Percentiles rank a stretch among this genome's conserved stretches.
Evolutionary conservation across 2,797 vertebrate species (phyloP).

Genomic region (Carapus acus): DNA sequence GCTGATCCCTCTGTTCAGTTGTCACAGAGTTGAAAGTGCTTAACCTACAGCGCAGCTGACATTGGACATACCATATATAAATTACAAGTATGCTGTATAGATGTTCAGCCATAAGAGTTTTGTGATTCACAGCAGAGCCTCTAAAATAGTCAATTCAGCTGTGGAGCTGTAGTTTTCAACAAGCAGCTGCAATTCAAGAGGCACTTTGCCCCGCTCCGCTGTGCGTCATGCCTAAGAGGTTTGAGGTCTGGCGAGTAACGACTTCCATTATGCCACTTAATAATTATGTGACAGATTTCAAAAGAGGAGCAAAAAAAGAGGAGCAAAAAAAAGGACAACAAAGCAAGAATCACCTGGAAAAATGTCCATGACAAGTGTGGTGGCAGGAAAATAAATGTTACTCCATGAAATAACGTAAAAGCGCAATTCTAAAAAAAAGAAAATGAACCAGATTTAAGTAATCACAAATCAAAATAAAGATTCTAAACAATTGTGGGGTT

Average conservation of each 20-base stretch:
- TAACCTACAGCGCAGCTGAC: constrained; percentile 26
- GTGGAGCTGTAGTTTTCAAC: constrained; percentile 46
- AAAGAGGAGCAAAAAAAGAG: no score
- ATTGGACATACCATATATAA: constrained; percentile 44
- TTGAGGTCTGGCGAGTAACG: constrained; percentile 38
- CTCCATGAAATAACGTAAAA: no score
- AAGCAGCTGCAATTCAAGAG: constrained; percentile 62
- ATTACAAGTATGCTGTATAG: not conserved
- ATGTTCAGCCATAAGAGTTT: constrained; percentile 27
- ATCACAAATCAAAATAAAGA: not conserved
- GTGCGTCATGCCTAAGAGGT: constrained; percentile 31
- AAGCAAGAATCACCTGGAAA: constrained; percentile 7
- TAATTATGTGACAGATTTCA: constrained; percentile 30
- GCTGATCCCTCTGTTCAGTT: no score
- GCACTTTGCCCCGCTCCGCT: constrained; percentile 48
- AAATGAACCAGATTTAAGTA: not conserved
- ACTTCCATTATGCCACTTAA: constrained; percentile 47
- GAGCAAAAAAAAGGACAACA: no score
- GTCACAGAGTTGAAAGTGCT: constrained; percentile 38
- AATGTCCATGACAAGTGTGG: not conserved
- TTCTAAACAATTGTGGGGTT: not conserved
- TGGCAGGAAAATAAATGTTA: not conserved
- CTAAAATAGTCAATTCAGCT: constrained; percentile 37
- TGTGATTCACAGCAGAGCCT: constrained; percentile 27
- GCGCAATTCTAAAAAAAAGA: not conserved